Evolutionary conservation across 2,797 vertebrate species (phyloP).

Genomic region (Coccyzus lansbergi): DNA sequence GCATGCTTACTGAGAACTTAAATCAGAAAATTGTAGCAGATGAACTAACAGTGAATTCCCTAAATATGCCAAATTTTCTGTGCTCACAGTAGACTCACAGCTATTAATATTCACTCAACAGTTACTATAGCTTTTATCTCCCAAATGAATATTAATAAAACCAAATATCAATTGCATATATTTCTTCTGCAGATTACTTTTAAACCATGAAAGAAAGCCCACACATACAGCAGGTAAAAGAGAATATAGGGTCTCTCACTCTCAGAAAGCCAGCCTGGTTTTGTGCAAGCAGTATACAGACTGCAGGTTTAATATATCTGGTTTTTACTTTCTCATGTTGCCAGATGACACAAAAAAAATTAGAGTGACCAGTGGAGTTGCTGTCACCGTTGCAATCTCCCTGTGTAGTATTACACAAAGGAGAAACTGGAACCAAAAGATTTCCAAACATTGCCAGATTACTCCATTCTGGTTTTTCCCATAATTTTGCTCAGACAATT

Average conservation of each 20-base stretch:
- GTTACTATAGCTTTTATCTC: constrained; percentile 53
- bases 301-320: neutral
- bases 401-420: neutral
- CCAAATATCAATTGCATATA: neutral
- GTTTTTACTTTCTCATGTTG: neutral
- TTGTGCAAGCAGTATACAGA: neutral
- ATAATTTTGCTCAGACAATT: neutral
- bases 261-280: neutral
- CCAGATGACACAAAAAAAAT: neutral
- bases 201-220: neutral
- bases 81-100: constrained; percentile 38
- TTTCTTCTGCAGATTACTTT: neutral
- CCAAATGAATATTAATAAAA: constrained; percentile 40
- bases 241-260: neutral
- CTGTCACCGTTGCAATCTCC: neutral
- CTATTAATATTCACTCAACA: constrained; percentile 66
- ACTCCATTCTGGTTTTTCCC: neutral
- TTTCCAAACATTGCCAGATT: neutral
- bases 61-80: constrained; percentile 37
- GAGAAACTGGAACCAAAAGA: neutral
- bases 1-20: constrained; percentile 32
- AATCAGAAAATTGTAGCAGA: constrained; percentile 46
- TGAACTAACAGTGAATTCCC: constrained; percentile 41
- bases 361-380: neutral
- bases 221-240: neutral